Evolutionary conservation across 2,113 vertebrate genomes (phyloP), one percentile per base, ranked within the genome.

Genomic region (Centropristis striata): DNA sequence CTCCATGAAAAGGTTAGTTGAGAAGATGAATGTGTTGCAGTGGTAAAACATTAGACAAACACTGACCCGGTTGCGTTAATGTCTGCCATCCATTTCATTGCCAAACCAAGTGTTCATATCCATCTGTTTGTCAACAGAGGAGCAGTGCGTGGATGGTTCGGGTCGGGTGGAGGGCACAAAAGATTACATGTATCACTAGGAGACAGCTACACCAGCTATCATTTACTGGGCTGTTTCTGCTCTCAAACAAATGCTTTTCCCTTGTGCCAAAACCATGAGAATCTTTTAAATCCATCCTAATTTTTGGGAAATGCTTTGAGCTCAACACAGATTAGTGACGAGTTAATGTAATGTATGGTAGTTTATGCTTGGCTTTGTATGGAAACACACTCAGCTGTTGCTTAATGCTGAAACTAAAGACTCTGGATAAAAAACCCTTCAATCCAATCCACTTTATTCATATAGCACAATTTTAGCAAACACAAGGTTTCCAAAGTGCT

Each of bases 111-210:
- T 39, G 46, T 58, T 77, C 51, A 84, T 59, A 68, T 57, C 15
- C 54, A 75, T 81, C 28, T 65, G 76, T 84, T 79, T 86, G 70
- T 86, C 71, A 79, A 76, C 72, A 79, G 55, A 28, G 42, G 8
- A 42, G 58, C 47, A 77, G 64, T 76, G 58, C 16, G 8, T 36
- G 25, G 42, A 80, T 66, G 27, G 61, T 81, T 78, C 20, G n/a
- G 47, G 55, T 7, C 2, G 41, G n/a, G 60, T 27, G 14, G 57
- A 44, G 49, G 21, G 11, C 9, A 66, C 71, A 70, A 84, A 70
- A 91, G 53, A 86, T 86, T 75, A 54, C 74, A 82, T 76, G 25
- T 63, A 41, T 80, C 75, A 86, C 44, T 42, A 70, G 59, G 50
- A 46, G 55, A 60, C 28, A 36, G 73, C 51, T 50, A 59, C 20